Base-by-base conservation (phyloP, 2,113 vertebrate genomes). In the Lepidothrix coronata region DNA sequence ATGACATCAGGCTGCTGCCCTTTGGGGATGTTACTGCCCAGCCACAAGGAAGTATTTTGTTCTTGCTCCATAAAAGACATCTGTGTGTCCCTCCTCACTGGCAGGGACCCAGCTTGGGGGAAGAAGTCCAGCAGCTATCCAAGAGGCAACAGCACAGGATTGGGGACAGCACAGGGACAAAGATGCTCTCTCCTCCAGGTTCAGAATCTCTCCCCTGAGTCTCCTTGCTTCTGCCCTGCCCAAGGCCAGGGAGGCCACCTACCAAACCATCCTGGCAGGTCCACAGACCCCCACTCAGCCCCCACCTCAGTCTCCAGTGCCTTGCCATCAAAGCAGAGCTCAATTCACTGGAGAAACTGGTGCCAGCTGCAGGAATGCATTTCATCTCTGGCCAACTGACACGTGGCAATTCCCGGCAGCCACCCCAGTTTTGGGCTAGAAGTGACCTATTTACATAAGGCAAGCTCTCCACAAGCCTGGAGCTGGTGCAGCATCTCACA, bases 301-400 rank as follows among this genome's bases (percentile, higher is more conserved):
- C 21, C 35, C 3, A 4, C 7, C 13, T 33, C 8, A 1, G 12
- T 57, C 39, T 52, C 46, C 46, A 79, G 52, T 5, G 5, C 30
- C 14, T 79, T 11, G 2, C 63, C 49, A n/a, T 59, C 46, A 63
- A 71, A 91, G 58, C 16, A 2, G 77, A 83, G 35, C 37, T 80
- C 49, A 54, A 5, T 77, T 52, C 92, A 46, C 68, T 23, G 8
- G 63, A 82, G 73, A 81, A 76, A 33, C 31, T 0, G 0, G 44
- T 27, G 14, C 41, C 5, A 12, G 77, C 46, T 22, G 5, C 59
- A 79, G 61, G 76, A 92, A 84, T 20, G 23, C 2, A 20, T 77
- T 94, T 91, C 74, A 92, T 92, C 88, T 89, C 41, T 14, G 25
- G 65, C 72, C 94, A 93, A 83, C 33, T 43, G 70, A 68, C 27